Evolutionary conservation across 2,888 invertebrate species (phyloP).

Genomic region (Drosophila atroscutellata): DNA sequence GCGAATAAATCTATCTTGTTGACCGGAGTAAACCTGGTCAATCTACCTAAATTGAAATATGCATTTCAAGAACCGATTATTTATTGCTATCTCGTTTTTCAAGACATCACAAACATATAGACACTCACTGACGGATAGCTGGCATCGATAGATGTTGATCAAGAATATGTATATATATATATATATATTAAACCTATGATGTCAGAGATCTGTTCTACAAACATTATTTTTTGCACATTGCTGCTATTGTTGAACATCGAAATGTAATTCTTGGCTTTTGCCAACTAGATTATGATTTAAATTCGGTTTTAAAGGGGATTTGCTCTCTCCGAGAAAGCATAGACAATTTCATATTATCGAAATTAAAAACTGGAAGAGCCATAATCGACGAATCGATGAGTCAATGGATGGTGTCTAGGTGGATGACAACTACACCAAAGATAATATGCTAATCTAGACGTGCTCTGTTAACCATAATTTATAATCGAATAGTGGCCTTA

Average conservation of each 20-base stretch:
- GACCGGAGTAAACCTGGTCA: neutral
- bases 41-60: neutral
- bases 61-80: neutral
- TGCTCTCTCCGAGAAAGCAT: neutral
- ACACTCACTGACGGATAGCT: neutral
- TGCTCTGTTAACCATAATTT: neutral
- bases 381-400: neutral
- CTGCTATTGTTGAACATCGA: neutral
- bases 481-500: constrained; percentile 36
- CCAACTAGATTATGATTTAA: neutral
- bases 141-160: neutral
- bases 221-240: neutral
- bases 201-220: neutral
- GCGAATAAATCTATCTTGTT: neutral
- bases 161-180: neutral
- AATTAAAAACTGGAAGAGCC: neutral
- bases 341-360: neutral
- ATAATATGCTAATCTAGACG: neutral
- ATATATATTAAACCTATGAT: neutral
- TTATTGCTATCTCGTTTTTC: neutral
- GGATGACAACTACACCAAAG: neutral
- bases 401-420: neutral
- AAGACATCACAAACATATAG: neutral
- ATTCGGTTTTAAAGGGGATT: neutral
- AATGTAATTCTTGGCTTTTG: neutral